These are phyloP conservation scores for Trematocara caparti DNA, from an alignment of 2,797 vertebrate species.

Conservation along the genomic window DNA sequence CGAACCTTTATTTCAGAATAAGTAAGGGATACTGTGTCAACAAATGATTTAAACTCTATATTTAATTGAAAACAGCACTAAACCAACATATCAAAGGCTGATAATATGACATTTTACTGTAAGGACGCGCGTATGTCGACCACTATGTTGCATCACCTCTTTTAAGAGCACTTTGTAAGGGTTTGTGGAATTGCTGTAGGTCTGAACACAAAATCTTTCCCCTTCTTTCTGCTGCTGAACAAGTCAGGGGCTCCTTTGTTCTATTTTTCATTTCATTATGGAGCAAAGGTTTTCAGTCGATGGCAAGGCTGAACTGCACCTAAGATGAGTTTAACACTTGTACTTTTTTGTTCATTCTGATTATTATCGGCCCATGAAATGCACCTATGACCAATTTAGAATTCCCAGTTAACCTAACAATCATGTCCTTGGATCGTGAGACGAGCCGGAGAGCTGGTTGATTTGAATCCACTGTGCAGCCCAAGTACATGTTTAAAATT, in stretches of 20 bases:
- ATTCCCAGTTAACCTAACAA: not conserved
- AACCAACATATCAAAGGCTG: not conserved
- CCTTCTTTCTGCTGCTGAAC: not conserved
- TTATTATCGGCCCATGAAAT: not conserved
- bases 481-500: not conserved
- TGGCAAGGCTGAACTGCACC: not conserved
- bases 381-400: not conserved
- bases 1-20: not conserved
- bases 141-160: not conserved
- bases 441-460: not conserved
- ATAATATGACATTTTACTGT: not conserved
- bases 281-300: not conserved
- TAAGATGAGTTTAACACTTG: rapidly evolving
- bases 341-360: not conserved
- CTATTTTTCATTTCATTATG: not conserved
- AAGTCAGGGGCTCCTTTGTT: not conserved
- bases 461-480: not conserved
- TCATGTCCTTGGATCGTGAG: not conserved
- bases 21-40: not conserved
- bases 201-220: not conserved
- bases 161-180: not conserved
- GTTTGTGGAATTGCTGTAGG: not conserved
- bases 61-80: not conserved
- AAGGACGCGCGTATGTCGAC: rapidly evolving
- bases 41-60: not conserved